These are phyloP conservation scores for Palythoa grandiflora DNA, from an alignment of 92 coral and sea anemone species.

Conservation along the genomic window DNA sequence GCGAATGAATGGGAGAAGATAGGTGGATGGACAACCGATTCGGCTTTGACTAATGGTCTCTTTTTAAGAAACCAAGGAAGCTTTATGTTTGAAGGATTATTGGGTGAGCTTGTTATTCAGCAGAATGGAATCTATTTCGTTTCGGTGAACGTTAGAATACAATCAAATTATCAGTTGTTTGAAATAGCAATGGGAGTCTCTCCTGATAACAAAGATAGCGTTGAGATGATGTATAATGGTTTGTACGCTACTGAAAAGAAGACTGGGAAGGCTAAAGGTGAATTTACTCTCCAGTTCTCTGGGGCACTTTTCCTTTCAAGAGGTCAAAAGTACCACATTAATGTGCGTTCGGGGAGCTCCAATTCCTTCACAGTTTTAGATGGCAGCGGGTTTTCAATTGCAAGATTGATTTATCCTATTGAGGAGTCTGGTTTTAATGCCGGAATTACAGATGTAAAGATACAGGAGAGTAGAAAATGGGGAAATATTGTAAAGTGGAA, in stretches of 20 bases:
- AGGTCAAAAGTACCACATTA: constrained; percentile 51
- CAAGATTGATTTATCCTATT: constrained; percentile 66
- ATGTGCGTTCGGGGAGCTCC: constrained; percentile 54
- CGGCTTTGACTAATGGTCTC: constrained; percentile 70
- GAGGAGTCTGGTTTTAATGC: constrained; percentile 68
- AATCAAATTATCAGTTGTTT: constrained; percentile 43
- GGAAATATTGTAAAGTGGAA: constrained; percentile 48
- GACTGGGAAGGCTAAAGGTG: constrained; percentile 30
- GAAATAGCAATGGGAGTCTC: constrained; percentile 62
- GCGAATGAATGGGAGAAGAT: constrained; percentile 59
- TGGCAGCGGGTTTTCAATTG: constrained; percentile 73
- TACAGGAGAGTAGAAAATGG: constrained; percentile 26
- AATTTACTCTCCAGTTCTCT: constrained; percentile 56
- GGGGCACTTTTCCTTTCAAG: constrained; percentile 64
- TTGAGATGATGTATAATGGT: constrained; percentile 38
- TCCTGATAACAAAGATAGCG: constrained; percentile 21
- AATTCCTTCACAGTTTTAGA: constrained; percentile 59
- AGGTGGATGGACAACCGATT: constrained; percentile 71
- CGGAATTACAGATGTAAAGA: not conserved
- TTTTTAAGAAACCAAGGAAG: constrained; percentile 62
- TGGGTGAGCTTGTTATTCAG: constrained; percentile 61
- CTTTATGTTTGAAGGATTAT: constrained; percentile 60
- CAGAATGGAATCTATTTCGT: constrained; percentile 67
- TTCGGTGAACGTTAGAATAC: constrained; percentile 57
- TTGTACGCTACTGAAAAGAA: constrained; percentile 55